phyloP scores from a whole-genome alignment of 2,113 vertebrate genomes.

The Notarius quadriscutis region DNA sequence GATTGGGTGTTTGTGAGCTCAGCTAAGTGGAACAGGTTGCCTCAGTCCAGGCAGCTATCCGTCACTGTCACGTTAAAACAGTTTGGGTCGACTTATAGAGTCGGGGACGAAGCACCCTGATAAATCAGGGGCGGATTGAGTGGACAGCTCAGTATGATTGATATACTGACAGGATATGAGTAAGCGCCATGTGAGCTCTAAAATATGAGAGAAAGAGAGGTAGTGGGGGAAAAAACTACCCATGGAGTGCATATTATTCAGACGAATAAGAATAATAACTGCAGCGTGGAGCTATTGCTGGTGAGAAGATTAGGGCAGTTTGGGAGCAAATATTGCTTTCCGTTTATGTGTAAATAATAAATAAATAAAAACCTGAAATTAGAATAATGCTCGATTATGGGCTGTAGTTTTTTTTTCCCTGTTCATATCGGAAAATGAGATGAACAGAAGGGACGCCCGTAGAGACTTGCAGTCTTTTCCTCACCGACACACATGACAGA shows the following conservation, averaged over 20 bases:
- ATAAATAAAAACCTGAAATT: conserved; percentile 71
- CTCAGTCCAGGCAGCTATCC: conserved; percentile 83
- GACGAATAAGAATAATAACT: conserved; percentile 92
- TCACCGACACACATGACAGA: conserved; percentile 43
- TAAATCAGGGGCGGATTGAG: conserved; percentile 99
- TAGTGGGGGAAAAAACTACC: conserved; percentile 54
- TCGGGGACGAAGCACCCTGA: conserved; percentile 86
- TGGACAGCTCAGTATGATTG: conserved; percentile 99
- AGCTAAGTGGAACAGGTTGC: conserved; percentile 89
- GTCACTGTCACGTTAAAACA: conserved; percentile 94
- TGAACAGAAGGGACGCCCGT: conserved; percentile 21
- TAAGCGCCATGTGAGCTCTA: conserved; percentile 56
- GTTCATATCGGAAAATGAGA: conserved; percentile 43
- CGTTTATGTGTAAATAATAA: conserved; percentile 56
- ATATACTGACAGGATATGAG: conserved; percentile 97
- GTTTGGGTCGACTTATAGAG: conserved; percentile 94
- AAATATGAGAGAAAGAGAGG: conserved; percentile 59
- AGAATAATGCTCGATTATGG: conserved; percentile 67
- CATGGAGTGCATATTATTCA: conserved; percentile 87
- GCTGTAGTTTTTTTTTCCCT: conserved; percentile 44
- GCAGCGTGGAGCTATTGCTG: conserved; percentile 84
- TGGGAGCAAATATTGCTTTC: conserved; percentile 82
- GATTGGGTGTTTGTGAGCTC: conserved; percentile 55
- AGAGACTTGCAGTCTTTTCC: conserved; percentile 34
- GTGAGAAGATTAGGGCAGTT: conserved; percentile 87